Evolutionary conservation across 1,140 invertebrate species (phyloP).

Genomic region (Caenorhabditis briggsae): DNA sequence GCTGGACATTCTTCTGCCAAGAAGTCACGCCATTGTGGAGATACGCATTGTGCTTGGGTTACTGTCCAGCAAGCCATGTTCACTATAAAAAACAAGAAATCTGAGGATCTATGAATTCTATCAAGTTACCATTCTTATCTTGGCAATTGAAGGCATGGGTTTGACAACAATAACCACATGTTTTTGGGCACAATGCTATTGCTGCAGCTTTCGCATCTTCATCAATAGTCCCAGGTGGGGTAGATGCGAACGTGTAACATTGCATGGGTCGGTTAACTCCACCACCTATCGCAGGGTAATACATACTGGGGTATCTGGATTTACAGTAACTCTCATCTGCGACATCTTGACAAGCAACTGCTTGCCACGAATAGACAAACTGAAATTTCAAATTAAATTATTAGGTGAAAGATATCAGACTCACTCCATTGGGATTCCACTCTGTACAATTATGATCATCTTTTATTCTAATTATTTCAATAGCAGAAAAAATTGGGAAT

Average conservation of each 20-base stretch:
- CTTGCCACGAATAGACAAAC: neutral
- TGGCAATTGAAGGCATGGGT: conserved; percentile 52
- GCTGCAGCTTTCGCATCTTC: conserved; percentile 1
- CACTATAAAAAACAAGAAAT: neutral
- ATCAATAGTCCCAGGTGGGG: neutral
- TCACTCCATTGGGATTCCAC: too few species aligned
- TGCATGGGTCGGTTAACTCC: neutral
- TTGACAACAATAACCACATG: conserved; percentile 59
- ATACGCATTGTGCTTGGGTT: neutral
- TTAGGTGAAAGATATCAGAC: too few species aligned
- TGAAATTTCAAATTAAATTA: too few species aligned
- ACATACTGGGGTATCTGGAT: neutral
- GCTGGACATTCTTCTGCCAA: conserved; percentile 41
- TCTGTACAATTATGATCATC: too few species aligned
- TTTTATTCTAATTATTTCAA: too few species aligned
- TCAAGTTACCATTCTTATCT: neutral
- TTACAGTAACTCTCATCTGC: neutral
- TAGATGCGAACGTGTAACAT: neutral
- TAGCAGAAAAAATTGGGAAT: too few species aligned
- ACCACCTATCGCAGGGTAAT: neutral
- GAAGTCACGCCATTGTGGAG: neutral
- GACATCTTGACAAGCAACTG: conserved; percentile 8
- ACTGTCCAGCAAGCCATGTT: conserved; percentile 18
- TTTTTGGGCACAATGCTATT: conserved; percentile 30
- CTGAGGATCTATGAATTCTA: too few species aligned